Base-by-base conservation (phyloP, 2,113 vertebrate genomes). In the Neofelis nebulosa region DNA sequence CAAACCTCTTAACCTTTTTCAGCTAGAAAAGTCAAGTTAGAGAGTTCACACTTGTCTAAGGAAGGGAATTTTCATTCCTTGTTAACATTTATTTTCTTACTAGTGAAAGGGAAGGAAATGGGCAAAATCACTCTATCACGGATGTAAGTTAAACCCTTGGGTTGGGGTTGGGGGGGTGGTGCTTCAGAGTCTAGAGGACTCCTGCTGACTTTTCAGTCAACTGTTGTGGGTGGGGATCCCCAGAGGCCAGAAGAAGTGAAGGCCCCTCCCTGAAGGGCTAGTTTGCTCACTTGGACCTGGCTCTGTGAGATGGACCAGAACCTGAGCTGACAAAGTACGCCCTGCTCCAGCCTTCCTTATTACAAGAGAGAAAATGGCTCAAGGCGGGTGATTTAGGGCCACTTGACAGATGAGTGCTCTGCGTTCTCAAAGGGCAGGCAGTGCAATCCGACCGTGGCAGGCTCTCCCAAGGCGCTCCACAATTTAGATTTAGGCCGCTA, bases 1-100 rank as follows among this genome's bases (percentile, higher is more conserved):
- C 83, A 94, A 95, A 33, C 21, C 12, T n/a, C 19, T 80, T 36
- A n/a, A 85, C 18, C 52, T 36, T 68, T 84, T 88, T 82, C 14
- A 19, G 36, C 81, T 94, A 45, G 78, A 33, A 68, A 93, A 92
- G 69, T 83, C 52, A 68, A 41, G 23, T 57, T 82, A 74, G 93
- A 79, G 36, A 95, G 36, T 92, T 92, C 45, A 69, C 7, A n/a
- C 4, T 15, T 48, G 6, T 73, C 57, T 65, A 31, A 71, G 15
- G 76, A 76, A 88, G 38, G 65, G 38, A 7, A n/a, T 66, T 73
- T 69, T 65, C 25, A 68, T 63, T 36, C 31, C 5, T 94, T 94
- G 41, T 52, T 73, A 52, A 41, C 36, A 31, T 31, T 38, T 65
- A 5, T 83, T 38, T 83, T 83, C 27, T 92, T 86, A 82, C n/a